A percentile compares a stretch with the other conserved stretches of the same genome.
These are phyloP conservation scores for Microplitis mediator DNA, from an alignment of 1,140 invertebrate genomes.

Conservation along the genomic window DNA sequence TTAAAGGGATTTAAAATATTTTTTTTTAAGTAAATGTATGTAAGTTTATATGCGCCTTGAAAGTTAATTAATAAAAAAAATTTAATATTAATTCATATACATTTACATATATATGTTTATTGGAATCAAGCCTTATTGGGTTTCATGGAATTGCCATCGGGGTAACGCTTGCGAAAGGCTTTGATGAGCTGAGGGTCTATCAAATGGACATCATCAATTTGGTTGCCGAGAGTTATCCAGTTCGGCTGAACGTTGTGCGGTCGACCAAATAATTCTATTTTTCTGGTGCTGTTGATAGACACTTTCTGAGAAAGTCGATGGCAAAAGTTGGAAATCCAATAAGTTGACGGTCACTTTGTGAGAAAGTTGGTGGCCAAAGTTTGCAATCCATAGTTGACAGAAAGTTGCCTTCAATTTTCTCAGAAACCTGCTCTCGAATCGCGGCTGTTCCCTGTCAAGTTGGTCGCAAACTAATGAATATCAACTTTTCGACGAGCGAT, in stretches of 20 bases:
- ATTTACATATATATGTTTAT: slow-evolving; percentile 4
- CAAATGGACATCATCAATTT: slow-evolving; percentile 91
- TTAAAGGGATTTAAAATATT: not conserved
- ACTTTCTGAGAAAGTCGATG: too few relatives aligned
- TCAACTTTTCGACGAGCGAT: too few relatives aligned
- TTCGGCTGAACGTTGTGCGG: slow-evolving; percentile 98
- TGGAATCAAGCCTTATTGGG: slow-evolving; percentile 50
- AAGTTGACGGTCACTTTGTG: too few relatives aligned
- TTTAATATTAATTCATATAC: slow-evolving; percentile 4
- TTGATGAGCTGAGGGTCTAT: slow-evolving; percentile 91
- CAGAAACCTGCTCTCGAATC: too few relatives aligned
- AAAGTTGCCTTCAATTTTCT: too few relatives aligned
- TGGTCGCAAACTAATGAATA: too few relatives aligned
- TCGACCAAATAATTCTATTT: slow-evolving; percentile 96
- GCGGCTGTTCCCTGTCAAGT: too few relatives aligned
- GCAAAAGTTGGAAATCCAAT: too few relatives aligned
- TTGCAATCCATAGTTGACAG: too few relatives aligned
- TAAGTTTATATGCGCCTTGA: too few relatives aligned
- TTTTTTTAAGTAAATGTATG: not conserved
- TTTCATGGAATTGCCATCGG: slow-evolving; percentile 88
- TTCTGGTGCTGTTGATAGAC: slow-evolving; percentile 92
- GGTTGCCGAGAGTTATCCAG: slow-evolving; percentile 96
- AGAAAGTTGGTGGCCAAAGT: too few relatives aligned
- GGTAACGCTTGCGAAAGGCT: slow-evolving; percentile 89
- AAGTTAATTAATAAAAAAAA: too few relatives aligned